Evolutionary conservation across 2,888 invertebrate genomes (phyloP), one percentile per base, ranked within the genome.

Genomic region (Saturnia pavonia): DNA sequence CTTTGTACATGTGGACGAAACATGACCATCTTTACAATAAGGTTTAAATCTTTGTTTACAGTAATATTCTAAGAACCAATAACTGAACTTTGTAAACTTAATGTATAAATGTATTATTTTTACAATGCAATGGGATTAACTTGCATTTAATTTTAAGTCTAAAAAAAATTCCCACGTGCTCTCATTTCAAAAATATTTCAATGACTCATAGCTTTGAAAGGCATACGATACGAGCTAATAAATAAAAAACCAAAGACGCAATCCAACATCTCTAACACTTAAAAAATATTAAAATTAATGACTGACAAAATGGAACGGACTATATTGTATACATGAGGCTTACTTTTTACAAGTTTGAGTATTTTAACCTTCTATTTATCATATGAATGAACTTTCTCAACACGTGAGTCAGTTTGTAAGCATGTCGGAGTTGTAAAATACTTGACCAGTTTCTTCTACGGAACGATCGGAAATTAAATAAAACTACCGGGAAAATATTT

Each of bases 361-460:
- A 42, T 40, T 51, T 45, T 65, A 65, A 71, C 68, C 40, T 68
- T 68, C 65, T 57, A 60, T 75, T 72, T 74, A 75, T 74, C 73
- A 72, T 74, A 69, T 60, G 71, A 75, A 85, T 83, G 82, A 81
- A 88, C 90, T 90, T 90, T 90, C 89, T 78, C 84, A 73, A 63
- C 72, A 73, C 78, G 78, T 92, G 92, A 92, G 79, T 92, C 91
- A 92, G 81, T 75, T 73, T 68, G 75, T 78, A 90, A 88, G 88
- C 88, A 88, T 91, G 89, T 80, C 85, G 81, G 78, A 81, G 79
- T 85, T 82, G 80, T 85, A 83, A 87, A 87, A 79, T 85, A 80
- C 82, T 83, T 82, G 83, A 81, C 83, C 83, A 81, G 81, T 84
- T 85, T 85, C 85, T 81, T 57, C 60, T 0, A 27, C n/a, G 19